Base-by-base conservation (phyloP, 2,888 invertebrate genomes). In the Dysmachus trigonus region DNA sequence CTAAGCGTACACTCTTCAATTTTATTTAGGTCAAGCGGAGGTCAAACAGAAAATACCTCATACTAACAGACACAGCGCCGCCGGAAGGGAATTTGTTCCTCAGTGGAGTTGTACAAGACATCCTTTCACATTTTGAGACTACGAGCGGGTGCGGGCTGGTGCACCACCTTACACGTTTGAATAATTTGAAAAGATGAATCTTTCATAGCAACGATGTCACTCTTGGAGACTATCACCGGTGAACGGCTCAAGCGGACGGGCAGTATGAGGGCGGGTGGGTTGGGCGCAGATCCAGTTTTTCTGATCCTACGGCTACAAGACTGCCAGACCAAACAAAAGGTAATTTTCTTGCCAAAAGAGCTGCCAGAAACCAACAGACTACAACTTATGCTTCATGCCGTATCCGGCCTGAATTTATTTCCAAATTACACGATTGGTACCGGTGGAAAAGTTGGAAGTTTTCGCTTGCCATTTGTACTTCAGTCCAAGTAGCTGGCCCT, bases 341-440 rank as follows among this genome's bases (percentile, higher is more conserved):
- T 76, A 74, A 51, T 85, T 85, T 76, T 76, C 53, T 82, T 85
- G 85, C 85, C 85, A 85, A 85, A 76, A 76, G 53, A 62, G 74
- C 85, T 76, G 33, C 41, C 74, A 85, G 53, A 18, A 38, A 33
- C 74, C 85, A 51, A 15, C 74, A 85, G 85, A 74, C 76, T 85
- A 85, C 74, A 76, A 74, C 76, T 85, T 85, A 85, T 85, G 85
- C 74, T 76, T 76, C 76, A 85, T 74, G 85, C 33, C 85, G 51
- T 76, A 85, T 85, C 76, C 76, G 85, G 85, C 30, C 85, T 51
- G 85, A 85, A 85, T 85, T 85, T 85, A 85, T 85, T 76, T 74
- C 74, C 76, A 85, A 85, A 85, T 85, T 85, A 85, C 85, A 85
- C 85, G 76, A 85, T 85, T 85, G 85, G 85, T 85, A 85, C 85